These are phyloP conservation scores for Ctena decussata DNA, from an alignment of 2,888 invertebrate genomes.

Conservation along the genomic window DNA sequence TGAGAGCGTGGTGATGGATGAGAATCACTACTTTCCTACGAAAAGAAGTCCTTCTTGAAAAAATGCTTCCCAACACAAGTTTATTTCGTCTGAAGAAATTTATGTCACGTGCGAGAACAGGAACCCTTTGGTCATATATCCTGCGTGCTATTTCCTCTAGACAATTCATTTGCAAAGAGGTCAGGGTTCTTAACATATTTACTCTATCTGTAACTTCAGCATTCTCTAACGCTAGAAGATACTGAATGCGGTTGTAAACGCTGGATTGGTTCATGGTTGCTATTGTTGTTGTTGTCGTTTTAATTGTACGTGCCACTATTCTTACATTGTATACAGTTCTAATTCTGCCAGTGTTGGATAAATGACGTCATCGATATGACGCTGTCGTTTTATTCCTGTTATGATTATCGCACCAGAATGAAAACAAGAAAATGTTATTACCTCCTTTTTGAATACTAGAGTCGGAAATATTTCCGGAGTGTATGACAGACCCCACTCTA, in stretches of 20 bases:
- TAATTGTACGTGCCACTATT: too few relatives aligned
- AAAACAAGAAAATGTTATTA: slow-evolving; percentile 30
- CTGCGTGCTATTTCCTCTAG: too few relatives aligned
- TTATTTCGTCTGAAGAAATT: too few relatives aligned
- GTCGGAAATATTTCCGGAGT: slow-evolving; percentile 39
- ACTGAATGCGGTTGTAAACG: not conserved
- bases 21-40: not conserved
- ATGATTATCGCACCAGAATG: slow-evolving; percentile 33
- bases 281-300: not conserved
- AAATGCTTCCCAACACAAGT: too few relatives aligned
- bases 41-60: too few relatives aligned
- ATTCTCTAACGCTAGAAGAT: not conserved
- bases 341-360: slow-evolving; percentile 23
- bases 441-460: not conserved
- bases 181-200: too few relatives aligned
- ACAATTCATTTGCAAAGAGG: too few relatives aligned
- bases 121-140: too few relatives aligned
- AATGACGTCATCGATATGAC: slow-evolving; percentile 7
- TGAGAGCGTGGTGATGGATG: not conserved
- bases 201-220: too few relatives aligned
- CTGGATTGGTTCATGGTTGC: not conserved
- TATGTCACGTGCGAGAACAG: too few relatives aligned
- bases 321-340: not conserved
- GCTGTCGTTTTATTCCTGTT: slow-evolving; percentile 24
- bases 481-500: not conserved